Conservation (phyloP, 1,140 invertebrate species). For the Plodia interpunctella region DNA sequence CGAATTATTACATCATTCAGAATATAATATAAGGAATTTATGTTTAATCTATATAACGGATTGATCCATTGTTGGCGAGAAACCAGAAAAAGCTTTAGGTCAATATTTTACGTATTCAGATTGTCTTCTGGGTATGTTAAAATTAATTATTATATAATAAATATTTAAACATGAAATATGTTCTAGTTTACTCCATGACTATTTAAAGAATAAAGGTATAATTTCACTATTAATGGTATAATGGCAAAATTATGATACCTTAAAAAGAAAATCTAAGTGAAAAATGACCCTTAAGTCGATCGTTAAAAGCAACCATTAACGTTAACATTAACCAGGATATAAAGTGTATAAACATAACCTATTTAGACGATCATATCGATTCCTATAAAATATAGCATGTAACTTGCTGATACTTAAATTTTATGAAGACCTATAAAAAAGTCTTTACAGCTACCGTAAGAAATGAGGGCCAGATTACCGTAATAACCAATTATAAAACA, state of each 20-base stretch:
- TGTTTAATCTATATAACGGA: too few relatives aligned
- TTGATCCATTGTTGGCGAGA: too few relatives aligned
- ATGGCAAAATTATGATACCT: neutral
- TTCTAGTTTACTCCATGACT: too few relatives aligned
- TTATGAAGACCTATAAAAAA: neutral
- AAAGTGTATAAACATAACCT: constrained; percentile 1
- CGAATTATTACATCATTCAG: too few relatives aligned
- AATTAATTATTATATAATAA: too few relatives aligned
- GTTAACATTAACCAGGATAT: neutral
- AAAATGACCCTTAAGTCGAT: neutral
- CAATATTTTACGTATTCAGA: too few relatives aligned
- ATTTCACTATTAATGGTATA: too few relatives aligned
- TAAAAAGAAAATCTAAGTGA: neutral
- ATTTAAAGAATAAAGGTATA: too few relatives aligned
- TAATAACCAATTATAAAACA: neutral
- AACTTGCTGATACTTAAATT: neutral
- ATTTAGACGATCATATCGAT: neutral
- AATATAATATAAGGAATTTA: too few relatives aligned
- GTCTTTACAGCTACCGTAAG: neutral
- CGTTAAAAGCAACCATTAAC: neutral
- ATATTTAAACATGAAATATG: too few relatives aligned
- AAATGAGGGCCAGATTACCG: neutral
- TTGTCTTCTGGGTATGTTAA: too few relatives aligned
- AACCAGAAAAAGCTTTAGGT: too few relatives aligned
- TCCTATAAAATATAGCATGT: neutral